Evolutionary conservation across 2,113 vertebrate genomes (phyloP).

Genomic region (Casuarius casuarius): DNA sequence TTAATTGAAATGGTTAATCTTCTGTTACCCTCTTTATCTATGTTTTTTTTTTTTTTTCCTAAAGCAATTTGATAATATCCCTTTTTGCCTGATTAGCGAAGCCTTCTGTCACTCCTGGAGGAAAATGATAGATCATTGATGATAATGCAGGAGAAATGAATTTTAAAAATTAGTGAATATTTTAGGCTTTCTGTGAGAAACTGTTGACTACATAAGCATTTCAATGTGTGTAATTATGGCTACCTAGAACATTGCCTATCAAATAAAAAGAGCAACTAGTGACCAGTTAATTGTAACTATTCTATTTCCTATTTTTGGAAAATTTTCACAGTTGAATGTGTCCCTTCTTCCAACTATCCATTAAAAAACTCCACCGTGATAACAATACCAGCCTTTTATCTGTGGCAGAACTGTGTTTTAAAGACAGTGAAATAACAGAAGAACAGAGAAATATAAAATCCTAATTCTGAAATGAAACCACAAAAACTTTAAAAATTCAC

Average conservation of each 20-base stretch:
- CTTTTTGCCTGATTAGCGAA: background rate
- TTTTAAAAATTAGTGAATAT: background rate
- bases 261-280: background rate
- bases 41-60: background rate
- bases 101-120: background rate
- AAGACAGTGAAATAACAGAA: background rate
- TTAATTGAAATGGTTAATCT: conserved; percentile 16
- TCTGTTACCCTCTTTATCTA: background rate
- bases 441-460: background rate
- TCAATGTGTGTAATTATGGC: background rate
- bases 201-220: background rate
- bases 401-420: background rate
- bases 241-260: background rate
- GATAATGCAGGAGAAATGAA: background rate
- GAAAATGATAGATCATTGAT: background rate
- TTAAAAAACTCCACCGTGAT: background rate
- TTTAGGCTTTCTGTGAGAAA: background rate
- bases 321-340: background rate
- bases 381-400: background rate
- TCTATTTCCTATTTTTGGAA: background rate
- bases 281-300: background rate
- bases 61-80: background rate
- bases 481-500: background rate
- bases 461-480: background rate
- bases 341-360: background rate